Base-by-base conservation (phyloP, 2,888 invertebrate genomes). In the Drosophila antonietae region DNA sequence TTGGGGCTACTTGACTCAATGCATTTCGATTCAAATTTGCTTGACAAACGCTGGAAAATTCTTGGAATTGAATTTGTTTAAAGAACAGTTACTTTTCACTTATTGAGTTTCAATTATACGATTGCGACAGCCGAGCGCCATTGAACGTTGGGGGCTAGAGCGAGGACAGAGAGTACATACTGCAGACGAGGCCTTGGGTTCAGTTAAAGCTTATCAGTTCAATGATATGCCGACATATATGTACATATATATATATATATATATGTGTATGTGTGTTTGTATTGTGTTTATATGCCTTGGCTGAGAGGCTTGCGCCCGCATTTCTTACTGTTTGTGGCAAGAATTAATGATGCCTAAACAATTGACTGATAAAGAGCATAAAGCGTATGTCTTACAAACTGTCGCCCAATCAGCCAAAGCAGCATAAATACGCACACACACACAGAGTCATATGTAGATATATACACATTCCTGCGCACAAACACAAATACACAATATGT, bases 121-220 rank as follows among this genome's bases (percentile, higher is more conserved):
- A 78, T 75, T 80, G 64, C 71, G 63, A 79, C 63, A 75, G 44
- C 41, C 52, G 61, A 35, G 28, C 44, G 57, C 56, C 5, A 63
- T 58, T 64, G 64, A 23, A 35, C 15, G 6, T 6, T 28, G 49
- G 49, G 20, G 31, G 28, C 15, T 10, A 35, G 44, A 10, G 23
- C 44, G 15, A 33, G 46, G 39, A 3, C 14, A 20, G 33, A 20
- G 35, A 23, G 41, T 43, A 20, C 61, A 68, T 60, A 68, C 64
- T 53, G 55, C 41, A 64, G 46, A 55, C 43, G 61, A 62, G 73
- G 79, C 89, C 87, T 84, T 83, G 80, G 57, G 88, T 76, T 81
- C 78, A 75, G 57, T 83, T 65, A 44, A 31, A 39, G 69, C 89
- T 83, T 83, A 83, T 83, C 83, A 88, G 84, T 83, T 75, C 69